phyloP scores from a whole-genome alignment of 1,140 invertebrate genomes.

The Batillaria attramentaria region DNA sequence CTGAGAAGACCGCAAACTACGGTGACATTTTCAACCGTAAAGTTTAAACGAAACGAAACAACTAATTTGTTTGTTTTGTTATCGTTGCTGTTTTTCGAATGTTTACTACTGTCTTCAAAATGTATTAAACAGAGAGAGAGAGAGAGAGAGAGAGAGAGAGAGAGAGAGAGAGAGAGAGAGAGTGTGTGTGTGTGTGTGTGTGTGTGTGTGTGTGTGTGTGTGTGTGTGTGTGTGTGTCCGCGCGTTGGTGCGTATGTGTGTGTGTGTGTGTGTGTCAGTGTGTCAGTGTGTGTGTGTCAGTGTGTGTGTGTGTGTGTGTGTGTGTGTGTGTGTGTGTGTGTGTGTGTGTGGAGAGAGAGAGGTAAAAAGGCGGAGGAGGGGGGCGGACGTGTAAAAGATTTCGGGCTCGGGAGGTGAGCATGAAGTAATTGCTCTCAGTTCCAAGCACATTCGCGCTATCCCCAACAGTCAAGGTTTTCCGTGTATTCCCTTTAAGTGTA shows the following conservation, averaged over 20 bases:
- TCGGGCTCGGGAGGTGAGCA: too few species aligned
- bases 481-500: too few species aligned
- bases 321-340: slow-evolving; percentile 3
- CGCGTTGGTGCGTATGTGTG: background rate
- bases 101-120: background rate
- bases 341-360: background rate
- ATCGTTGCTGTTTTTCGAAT: background rate
- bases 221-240: too few species aligned
- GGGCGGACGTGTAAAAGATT: too few species aligned
- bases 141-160: background rate
- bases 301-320: slow-evolving; percentile 13
- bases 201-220: too few species aligned
- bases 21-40: too few species aligned
- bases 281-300: slow-evolving; percentile 5
- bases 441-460: too few species aligned
- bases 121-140: background rate
- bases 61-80: background rate
- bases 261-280: background rate
- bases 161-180: background rate
- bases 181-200: slow-evolving; percentile 10
- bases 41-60: too few species aligned
- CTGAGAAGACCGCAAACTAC: too few species aligned
- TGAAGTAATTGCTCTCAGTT: too few species aligned
- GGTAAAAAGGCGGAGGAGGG: background rate
- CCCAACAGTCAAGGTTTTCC: too few species aligned